Evolutionary conservation across 2,797 vertebrate genomes (phyloP).

Genomic region (Fratercula arctica): DNA sequence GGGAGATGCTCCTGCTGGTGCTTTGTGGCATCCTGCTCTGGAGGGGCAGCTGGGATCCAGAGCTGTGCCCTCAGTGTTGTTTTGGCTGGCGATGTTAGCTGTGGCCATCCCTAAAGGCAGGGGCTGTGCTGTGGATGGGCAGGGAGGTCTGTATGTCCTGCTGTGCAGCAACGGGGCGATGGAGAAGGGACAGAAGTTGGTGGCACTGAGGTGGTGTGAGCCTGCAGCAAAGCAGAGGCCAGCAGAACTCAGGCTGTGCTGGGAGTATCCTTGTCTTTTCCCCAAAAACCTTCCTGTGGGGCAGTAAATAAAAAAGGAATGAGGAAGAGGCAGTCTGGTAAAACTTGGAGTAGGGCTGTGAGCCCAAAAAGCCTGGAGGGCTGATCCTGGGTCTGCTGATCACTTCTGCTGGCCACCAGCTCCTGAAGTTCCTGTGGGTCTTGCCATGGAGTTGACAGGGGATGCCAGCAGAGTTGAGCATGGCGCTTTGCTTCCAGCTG

Average conservation of each 20-base stretch:
- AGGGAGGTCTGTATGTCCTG: not conserved
- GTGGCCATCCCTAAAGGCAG: rapidly evolving
- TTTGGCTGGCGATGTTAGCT: too few species aligned
- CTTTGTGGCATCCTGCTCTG: not conserved
- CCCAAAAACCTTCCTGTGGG: rapidly evolving
- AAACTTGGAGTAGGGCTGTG: not conserved
- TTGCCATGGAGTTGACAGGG: rapidly evolving
- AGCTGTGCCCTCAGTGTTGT: not conserved
- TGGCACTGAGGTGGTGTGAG: not conserved
- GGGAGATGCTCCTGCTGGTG: rapidly evolving
- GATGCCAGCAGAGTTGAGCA: not conserved
- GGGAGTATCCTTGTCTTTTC: not conserved
- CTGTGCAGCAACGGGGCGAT: not conserved
- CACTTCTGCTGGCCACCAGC: not conserved
- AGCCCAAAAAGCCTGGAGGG: not conserved
- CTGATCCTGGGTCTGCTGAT: not conserved
- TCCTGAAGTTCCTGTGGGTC: not conserved
- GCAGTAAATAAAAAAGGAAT: rapidly evolving
- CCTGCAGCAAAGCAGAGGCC: not conserved
- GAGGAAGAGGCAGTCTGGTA: not conserved
- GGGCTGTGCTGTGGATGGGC: not conserved
- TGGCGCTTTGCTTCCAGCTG: not conserved
- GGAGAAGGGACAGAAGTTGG: not conserved
- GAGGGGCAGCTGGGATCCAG: not conserved
- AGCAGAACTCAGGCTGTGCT: not conserved